Evolutionary conservation across 1,140 invertebrate species (phyloP).

Genomic region (Melitaea cinxia): DNA sequence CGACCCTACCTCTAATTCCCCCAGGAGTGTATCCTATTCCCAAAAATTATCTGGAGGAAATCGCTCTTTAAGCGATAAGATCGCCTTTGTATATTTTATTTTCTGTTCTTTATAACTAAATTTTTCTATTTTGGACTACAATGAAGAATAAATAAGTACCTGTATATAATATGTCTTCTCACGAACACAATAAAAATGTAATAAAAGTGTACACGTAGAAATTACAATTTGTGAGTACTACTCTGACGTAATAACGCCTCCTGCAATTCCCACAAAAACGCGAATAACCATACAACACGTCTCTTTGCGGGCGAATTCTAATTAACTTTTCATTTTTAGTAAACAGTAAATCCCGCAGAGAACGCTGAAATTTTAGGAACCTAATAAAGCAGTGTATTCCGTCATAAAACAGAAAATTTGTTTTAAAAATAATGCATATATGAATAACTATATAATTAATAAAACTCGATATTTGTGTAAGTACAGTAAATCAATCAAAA

Average conservation of each 20-base stretch:
- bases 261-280: not conserved
- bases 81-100: no score
- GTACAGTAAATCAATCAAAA: no score
- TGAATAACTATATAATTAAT: no score
- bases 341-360: not conserved
- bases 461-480: no score
- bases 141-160: not conserved
- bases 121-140: no score
- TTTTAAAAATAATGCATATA: not conserved
- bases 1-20: no score
- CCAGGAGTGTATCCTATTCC: no score
- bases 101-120: not conserved
- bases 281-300: not conserved
- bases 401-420: not conserved
- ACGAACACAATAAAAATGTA: not conserved
- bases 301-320: not conserved
- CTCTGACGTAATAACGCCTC: not conserved
- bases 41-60: no score
- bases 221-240: not conserved
- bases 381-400: not conserved
- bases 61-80: no score
- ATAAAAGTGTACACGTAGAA: not conserved
- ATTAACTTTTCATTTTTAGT: constrained; percentile 11
- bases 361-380: not conserved
- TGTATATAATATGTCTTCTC: not conserved